These are phyloP conservation scores for Microcebus ravelobensis DNA, from an alignment of 2,113 vertebrate genomes.

Conservation along the genomic window DNA sequence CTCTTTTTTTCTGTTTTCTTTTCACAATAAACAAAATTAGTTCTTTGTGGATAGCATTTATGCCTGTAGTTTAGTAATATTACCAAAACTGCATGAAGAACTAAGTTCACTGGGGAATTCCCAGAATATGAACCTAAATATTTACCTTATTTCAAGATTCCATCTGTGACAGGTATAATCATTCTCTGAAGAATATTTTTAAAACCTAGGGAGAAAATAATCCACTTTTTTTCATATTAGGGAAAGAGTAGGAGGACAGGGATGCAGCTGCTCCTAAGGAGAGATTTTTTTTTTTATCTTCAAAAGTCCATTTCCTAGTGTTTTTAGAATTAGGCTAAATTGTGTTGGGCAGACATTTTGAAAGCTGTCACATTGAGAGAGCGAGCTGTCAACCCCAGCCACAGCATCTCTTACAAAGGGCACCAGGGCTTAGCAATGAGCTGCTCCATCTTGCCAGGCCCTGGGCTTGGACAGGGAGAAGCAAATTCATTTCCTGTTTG, in stretches of 20 bases:
- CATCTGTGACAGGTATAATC: conserved; percentile 75
- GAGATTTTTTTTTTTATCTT: conserved; percentile 22
- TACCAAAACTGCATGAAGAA: conserved; percentile 35
- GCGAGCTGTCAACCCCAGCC: conserved; percentile 45
- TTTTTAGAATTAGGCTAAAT: conserved; percentile 67
- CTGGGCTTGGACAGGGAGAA: background rate
- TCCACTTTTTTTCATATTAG: conserved; percentile 64
- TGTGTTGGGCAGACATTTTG: conserved; percentile 69
- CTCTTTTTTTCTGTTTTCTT: background rate
- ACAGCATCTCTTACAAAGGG: background rate
- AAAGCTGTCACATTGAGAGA: conserved; percentile 69
- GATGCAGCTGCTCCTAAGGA: conserved; percentile 33
- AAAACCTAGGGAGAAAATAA: conserved; percentile 64
- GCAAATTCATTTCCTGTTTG: conserved; percentile 41
- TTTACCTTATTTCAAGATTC: conserved; percentile 69
- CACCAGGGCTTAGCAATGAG: background rate
- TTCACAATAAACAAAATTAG: background rate
- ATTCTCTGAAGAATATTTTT: conserved; percentile 76
- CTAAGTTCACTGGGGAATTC: conserved; percentile 57
- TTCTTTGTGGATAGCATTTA: background rate
- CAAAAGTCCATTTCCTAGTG: conserved; percentile 55
- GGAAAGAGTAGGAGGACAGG: background rate
- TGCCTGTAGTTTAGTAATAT: background rate
- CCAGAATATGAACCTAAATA: conserved; percentile 55
- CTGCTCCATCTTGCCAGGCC: background rate